Evolutionary conservation across 2,113 vertebrate genomes (phyloP).

Genomic region (Circaetus cinerascens): DNA sequence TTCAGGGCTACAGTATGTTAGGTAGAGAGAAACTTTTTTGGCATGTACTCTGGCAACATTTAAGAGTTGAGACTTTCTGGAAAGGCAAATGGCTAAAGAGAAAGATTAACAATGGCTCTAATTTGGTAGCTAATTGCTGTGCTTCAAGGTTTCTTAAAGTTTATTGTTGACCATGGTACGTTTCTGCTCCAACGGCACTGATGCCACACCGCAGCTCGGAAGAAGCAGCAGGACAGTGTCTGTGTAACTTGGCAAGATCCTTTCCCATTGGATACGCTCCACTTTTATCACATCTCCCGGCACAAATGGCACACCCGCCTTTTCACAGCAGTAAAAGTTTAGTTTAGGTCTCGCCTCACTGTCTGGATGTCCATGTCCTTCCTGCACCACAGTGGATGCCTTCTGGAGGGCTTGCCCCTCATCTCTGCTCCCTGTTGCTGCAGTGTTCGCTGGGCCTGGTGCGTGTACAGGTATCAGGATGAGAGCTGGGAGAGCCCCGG

Average conservation of each 20-base stretch:
- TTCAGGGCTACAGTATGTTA: not conserved
- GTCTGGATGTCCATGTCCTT: not conserved
- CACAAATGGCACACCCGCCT: not conserved
- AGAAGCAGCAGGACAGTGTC: not conserved
- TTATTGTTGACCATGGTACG: not conserved
- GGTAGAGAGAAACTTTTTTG: not conserved
- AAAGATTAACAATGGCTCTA: not conserved
- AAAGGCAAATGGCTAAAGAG: not conserved
- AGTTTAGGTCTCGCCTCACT: not conserved
- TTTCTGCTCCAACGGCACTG: not conserved
- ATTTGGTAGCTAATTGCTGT: not conserved
- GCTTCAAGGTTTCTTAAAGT: not conserved
- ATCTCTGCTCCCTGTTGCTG: not conserved
- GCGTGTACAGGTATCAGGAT: not conserved
- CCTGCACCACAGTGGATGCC: not conserved
- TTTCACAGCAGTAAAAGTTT: not conserved
- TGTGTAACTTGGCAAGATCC: not conserved
- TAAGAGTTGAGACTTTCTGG: not conserved
- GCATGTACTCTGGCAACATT: not conserved
- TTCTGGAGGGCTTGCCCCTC: not conserved
- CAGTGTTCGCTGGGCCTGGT: not conserved
- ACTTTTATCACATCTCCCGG: not conserved
- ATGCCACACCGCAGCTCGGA: accelerated
- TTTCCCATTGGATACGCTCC: not conserved
- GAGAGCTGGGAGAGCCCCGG: not conserved